A percentile compares a stretch with the other conserved stretches of the same genome.
Evolutionary conservation across 2,113 vertebrate species (phyloP).

Genomic region (Murina feae): DNA sequence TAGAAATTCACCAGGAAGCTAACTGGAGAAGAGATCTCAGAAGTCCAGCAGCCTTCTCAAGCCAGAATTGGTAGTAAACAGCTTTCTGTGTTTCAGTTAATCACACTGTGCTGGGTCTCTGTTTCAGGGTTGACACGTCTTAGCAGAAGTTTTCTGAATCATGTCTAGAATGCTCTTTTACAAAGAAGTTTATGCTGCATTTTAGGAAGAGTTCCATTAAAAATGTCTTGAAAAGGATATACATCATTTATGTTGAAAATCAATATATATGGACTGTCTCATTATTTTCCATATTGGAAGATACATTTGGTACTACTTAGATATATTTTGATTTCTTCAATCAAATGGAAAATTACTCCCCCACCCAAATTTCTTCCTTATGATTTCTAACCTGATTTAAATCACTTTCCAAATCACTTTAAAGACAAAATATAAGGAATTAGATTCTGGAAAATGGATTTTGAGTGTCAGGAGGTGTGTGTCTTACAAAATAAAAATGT

Average conservation of each 20-base stretch:
- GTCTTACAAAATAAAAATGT: constrained; percentile 20
- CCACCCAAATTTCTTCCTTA: not conserved
- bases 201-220: constrained; percentile 9
- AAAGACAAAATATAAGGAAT: not conserved
- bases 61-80: not conserved
- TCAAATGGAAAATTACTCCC: constrained; percentile 27
- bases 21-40: not conserved
- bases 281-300: not conserved
- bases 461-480: not conserved
- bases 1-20: not conserved
- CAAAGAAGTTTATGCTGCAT: not conserved
- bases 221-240: not conserved
- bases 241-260: constrained; percentile 18
- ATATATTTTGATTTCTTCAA: constrained; percentile 24
- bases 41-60: not conserved
- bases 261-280: not conserved
- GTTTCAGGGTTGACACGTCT: not conserved
- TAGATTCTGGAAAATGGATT: constrained; percentile 20
- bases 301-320: not conserved
- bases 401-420: constrained; percentile 29
- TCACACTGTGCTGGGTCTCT: not conserved
- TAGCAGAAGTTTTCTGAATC: not conserved
- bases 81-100: not conserved
- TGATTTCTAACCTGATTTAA: constrained; percentile 20
- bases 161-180: not conserved